These are phyloP conservation scores for Ceratina calcarata DNA, from an alignment of 1,140 invertebrate species.

Conservation along the genomic window DNA sequence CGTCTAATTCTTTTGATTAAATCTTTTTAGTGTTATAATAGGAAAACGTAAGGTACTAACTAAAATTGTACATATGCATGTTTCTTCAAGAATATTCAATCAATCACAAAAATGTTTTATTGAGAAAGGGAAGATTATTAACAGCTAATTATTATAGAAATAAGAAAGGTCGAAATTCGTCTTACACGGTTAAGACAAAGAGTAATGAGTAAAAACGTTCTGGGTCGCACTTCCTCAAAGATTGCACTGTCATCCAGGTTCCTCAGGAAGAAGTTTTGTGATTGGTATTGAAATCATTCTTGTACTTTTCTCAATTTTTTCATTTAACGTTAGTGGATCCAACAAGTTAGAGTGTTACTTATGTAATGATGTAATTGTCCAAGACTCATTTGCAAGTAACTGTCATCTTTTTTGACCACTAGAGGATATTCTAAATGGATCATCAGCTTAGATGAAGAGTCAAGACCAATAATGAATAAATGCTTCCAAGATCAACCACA, in stretches of 20 bases:
- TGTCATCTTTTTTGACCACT: slow-evolving; percentile 49
- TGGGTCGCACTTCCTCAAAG: neutral
- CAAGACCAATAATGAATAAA: slow-evolving; percentile 44
- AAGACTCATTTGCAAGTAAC: slow-evolving; percentile 31
- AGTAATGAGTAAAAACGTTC: neutral
- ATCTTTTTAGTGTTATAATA: neutral
- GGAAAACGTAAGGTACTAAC: neutral
- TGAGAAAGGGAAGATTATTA: neutral
- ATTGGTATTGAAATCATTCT: slow-evolving; percentile 51
- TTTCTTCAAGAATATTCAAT: slow-evolving; percentile 45
- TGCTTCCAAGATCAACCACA: slow-evolving; percentile 47
- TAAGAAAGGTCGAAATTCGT: slow-evolving; percentile 23
- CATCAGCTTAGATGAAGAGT: slow-evolving; percentile 41
- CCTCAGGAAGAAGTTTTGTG: slow-evolving; percentile 47
- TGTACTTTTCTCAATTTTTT: slow-evolving; percentile 33
- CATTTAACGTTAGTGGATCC: slow-evolving; percentile 28
- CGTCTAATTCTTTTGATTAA: neutral
- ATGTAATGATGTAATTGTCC: slow-evolving; percentile 21
- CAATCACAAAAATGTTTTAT: slow-evolving; percentile 43
- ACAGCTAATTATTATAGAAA: neutral
- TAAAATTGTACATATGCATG: slow-evolving; percentile 13
- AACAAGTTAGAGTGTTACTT: slow-evolving; percentile 18
- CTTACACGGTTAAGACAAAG: neutral
- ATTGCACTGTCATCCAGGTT: slow-evolving; percentile 1
- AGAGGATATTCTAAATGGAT: slow-evolving; percentile 37